Evolutionary conservation across 2,113 vertebrate genomes (phyloP), one percentile per base, ranked within the genome.

Genomic region (Condylura cristata): DNA sequence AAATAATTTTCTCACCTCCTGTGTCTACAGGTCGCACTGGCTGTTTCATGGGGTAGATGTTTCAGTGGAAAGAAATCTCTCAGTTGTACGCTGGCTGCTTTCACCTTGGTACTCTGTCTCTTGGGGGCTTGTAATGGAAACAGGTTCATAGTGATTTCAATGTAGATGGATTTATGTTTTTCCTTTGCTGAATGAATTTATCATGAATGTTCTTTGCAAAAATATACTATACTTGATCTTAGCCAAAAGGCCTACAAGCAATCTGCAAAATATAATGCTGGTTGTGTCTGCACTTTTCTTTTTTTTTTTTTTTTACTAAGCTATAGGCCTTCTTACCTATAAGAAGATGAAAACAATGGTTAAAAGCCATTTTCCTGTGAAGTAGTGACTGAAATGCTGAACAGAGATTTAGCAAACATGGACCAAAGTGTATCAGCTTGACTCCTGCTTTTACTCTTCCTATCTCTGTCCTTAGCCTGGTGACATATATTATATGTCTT

Each of bases 161-260:
- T 96, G 90, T 94, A 96, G 82, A 68, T 85, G 41, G 72, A 76
- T 92, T 93, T 76, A 30, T 41, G 98, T 97, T 97, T 97, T 98
- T 93, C 97, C 93, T 97, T 93, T 96, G 89, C 96, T 98, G 96
- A 96, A 97, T 97, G 97, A 97, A 97, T 96, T 95, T 97, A 96
- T 98, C 97, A 96, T 75, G 93, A 97, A 94, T 94, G 95, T 91
- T 93, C 93, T 97, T n/a, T n/a, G 79, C 97, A 98, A 98, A 97
- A 98, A 17, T 51, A 51, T 51, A 51, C 14, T 51, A 51, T 16
- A 51, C 48, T 51, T 17, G 48, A 51, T 51, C 48, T 51, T 51
- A 51, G 5, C 48, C 48, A 51, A 51, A 51, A 51, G 16, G 48
- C 48, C 17, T 13, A 51, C 14, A 51, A 51, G 16, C 16, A 5